Evolutionary conservation across 2,113 vertebrate genomes (phyloP).

Genomic region (Cavia aperea): DNA sequence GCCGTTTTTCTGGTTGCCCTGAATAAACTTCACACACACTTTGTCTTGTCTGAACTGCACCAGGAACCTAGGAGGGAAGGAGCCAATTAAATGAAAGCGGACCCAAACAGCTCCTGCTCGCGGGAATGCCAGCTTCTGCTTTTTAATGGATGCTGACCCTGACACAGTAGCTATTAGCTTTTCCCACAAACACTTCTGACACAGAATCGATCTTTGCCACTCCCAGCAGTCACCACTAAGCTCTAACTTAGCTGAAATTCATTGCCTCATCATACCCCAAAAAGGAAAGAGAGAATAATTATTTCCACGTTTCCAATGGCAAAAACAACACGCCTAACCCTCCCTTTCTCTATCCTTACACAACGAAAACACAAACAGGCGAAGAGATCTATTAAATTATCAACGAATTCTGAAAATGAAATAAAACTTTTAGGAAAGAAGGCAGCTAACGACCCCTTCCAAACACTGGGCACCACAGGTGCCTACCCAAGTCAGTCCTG

Average conservation of each 20-base stretch:
- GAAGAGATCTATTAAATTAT: not conserved
- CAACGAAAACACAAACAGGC: not conserved
- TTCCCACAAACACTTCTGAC: not conserved
- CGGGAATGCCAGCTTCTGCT: not conserved
- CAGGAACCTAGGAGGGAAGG: conserved; percentile 84
- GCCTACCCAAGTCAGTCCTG: not conserved
- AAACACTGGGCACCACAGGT: not conserved
- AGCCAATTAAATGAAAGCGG: not conserved
- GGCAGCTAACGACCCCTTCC: not conserved
- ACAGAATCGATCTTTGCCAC: not conserved
- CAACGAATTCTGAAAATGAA: not conserved
- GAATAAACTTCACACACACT: conserved; percentile 97
- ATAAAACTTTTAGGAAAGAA: conserved; percentile 6
- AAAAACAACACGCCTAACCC: not conserved
- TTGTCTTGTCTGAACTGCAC: conserved; percentile 98
- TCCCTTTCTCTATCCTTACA: not conserved
- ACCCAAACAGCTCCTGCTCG: not conserved
- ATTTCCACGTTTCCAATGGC: not conserved
- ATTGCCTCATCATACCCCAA: not conserved
- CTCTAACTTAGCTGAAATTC: not conserved
- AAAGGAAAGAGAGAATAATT: not conserved
- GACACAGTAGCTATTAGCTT: not conserved
- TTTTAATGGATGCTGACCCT: not conserved
- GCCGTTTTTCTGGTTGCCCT: conserved; percentile 88
- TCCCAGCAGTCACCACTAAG: not conserved